Percentiles rank a stretch among this genome's conserved stretches.
phyloP scores from a whole-genome alignment of 1,140 invertebrate species.

The Euwallacea fornicatus region DNA sequence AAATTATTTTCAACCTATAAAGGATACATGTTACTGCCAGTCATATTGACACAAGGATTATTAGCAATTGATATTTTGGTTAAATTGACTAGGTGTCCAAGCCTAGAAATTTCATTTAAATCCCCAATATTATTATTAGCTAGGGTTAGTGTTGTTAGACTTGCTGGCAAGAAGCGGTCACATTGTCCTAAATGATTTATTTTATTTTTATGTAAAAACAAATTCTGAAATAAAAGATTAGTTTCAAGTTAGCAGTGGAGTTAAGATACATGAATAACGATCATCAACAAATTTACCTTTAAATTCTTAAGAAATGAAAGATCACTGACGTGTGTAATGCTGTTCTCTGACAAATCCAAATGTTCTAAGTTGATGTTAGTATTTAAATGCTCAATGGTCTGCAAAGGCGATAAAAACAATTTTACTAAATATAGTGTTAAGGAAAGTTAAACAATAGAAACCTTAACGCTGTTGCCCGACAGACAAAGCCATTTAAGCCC shows the following conservation, averaged over 20 bases:
- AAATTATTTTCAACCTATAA: constrained; percentile 45
- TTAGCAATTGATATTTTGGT: constrained; percentile 81
- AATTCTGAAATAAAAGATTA: constrained; percentile 64
- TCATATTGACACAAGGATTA: constrained; percentile 81
- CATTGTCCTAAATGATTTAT: constrained; percentile 79
- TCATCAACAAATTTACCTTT: constrained; percentile 62
- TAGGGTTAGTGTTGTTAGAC: constrained; percentile 74
- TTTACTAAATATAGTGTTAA: not conserved
- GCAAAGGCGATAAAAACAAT: constrained; percentile 50
- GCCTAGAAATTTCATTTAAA: constrained; percentile 82
- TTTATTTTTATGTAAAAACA: constrained; percentile 84
- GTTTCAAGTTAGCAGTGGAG: not conserved
- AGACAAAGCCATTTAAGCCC: constrained; percentile 77
- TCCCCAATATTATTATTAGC: constrained; percentile 84
- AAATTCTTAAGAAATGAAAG: constrained; percentile 78
- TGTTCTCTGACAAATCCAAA: constrained; percentile 87
- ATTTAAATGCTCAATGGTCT: constrained; percentile 85
- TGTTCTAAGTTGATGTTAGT: constrained; percentile 78
- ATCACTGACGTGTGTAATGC: constrained; percentile 80
- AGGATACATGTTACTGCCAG: constrained; percentile 72
- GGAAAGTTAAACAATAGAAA: constrained; percentile 39
- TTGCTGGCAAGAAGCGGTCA: constrained; percentile 77
- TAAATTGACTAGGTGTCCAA: constrained; percentile 73
- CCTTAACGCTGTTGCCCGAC: constrained; percentile 73
- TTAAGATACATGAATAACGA: constrained; percentile 1